Evolutionary conservation across 2,888 invertebrate genomes (phyloP).

Genomic region (Andrena trimmerana): DNA sequence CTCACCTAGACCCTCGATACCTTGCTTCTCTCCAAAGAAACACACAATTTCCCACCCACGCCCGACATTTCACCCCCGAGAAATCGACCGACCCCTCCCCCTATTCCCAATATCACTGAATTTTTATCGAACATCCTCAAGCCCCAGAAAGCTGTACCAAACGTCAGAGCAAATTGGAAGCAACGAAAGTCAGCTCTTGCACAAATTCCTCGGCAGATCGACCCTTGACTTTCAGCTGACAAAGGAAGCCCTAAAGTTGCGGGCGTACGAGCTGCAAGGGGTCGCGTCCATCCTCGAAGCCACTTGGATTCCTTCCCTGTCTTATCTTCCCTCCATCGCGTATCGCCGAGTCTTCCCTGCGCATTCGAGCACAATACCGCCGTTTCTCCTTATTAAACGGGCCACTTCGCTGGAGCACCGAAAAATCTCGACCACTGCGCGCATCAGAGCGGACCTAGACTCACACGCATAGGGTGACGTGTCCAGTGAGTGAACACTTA

Average conservation of each 20-base stretch:
- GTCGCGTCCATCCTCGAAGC: background rate
- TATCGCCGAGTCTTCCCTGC: background rate
- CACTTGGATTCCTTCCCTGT: background rate
- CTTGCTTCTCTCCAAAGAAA: too few relatives aligned
- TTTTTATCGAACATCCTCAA: conserved; percentile 1
- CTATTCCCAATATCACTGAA: background rate
- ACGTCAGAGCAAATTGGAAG: conserved; percentile 10
- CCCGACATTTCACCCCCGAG: too few relatives aligned
- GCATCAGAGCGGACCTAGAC: background rate
- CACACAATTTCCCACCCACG: too few relatives aligned
- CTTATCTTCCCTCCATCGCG: background rate
- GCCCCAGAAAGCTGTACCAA: background rate
- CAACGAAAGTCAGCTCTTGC: conserved; percentile 3
- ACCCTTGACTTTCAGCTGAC: conserved; percentile 27
- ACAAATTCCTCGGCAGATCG: background rate
- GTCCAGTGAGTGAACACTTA: too few relatives aligned
- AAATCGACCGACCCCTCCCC: too few relatives aligned
- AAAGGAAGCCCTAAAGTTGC: conserved; percentile 19
- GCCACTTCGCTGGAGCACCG: background rate
- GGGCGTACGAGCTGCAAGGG: background rate
- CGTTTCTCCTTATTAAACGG: background rate
- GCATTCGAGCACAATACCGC: too few relatives aligned
- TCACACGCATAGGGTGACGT: too few relatives aligned
- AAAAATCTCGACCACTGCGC: background rate
- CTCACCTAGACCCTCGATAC: too few relatives aligned